phyloP scores from a whole-genome alignment of 2,113 vertebrate species.

The Zosterops hypoxanthus region DNA sequence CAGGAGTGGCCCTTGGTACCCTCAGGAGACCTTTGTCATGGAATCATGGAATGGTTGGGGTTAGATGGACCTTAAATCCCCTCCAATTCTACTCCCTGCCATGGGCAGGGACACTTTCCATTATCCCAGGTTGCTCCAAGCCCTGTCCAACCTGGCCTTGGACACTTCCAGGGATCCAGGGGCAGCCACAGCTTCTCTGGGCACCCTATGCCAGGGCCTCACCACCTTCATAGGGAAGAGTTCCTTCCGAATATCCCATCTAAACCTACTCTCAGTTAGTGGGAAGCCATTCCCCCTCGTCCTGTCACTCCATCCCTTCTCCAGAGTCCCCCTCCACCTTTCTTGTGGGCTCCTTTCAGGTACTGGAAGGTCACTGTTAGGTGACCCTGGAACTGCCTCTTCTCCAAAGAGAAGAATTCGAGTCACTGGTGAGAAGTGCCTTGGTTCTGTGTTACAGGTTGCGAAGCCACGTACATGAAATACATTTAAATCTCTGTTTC shows the following conservation, averaged over 20 bases:
- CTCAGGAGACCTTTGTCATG: background rate
- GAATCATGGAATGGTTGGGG: background rate
- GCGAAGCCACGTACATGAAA: background rate
- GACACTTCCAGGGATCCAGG: background rate
- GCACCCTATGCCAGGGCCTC: background rate
- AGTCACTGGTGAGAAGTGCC: background rate
- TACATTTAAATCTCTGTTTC: background rate
- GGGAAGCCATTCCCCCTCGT: accelerated
- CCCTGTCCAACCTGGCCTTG: background rate
- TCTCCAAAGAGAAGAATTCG: background rate
- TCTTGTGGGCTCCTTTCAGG: background rate
- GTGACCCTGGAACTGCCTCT: background rate
- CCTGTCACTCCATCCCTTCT: background rate
- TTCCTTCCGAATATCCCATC: background rate
- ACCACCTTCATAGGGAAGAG: accelerated
- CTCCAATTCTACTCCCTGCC: no score
- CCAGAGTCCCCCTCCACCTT: background rate
- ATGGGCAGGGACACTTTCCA: background rate
- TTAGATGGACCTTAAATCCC: background rate
- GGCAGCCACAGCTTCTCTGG: background rate
- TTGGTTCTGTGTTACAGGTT: background rate
- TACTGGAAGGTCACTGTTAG: no score
- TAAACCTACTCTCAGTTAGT: background rate
- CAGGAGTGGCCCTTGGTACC: background rate
- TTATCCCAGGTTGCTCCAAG: accelerated